These are phyloP conservation scores for Julus scandinavius DNA, from an alignment of 2,888 invertebrate genomes.

Conservation along the genomic window DNA sequence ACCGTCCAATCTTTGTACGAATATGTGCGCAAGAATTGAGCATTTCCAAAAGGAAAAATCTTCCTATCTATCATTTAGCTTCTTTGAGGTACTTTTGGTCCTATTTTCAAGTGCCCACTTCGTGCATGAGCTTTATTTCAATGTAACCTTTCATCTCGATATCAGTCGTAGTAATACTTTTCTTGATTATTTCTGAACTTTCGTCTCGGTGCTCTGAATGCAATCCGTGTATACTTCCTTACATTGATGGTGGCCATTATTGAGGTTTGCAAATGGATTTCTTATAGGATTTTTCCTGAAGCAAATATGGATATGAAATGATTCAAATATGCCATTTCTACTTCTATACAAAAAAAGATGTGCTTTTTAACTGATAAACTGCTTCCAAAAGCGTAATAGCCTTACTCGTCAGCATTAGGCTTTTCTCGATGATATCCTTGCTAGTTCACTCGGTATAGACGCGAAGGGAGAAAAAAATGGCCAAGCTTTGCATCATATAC, in stretches of 20 bases:
- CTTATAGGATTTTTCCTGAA: background rate
- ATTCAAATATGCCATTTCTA: background rate
- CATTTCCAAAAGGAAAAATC: background rate
- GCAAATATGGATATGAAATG: constrained; percentile 17
- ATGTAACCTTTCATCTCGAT: constrained; percentile 23
- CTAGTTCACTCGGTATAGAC: background rate
- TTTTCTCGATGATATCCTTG: background rate
- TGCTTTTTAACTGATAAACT: constrained; percentile 7
- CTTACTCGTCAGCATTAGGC: background rate
- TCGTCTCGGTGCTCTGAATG: background rate
- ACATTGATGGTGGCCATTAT: background rate
- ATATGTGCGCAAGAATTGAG: constrained; percentile 29
- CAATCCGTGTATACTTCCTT: constrained; percentile 5
- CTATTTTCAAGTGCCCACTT: constrained; percentile 35
- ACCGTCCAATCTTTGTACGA: background rate
- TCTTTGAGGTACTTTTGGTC: background rate
- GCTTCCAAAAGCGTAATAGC: background rate
- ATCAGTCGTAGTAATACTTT: constrained; percentile 13
- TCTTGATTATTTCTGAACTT: constrained; percentile 29
- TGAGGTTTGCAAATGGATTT: constrained; percentile 28
- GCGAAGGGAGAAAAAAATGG: background rate
- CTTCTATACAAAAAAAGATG: background rate
- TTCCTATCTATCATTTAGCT: constrained; percentile 24
- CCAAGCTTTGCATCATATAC: background rate
- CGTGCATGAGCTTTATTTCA: constrained; percentile 11